A percentile compares a stretch with the other conserved stretches of the same genome.
Conservation (phyloP, 2,888 invertebrate genomes). For the Mimumesa dahlbomi region DNA sequence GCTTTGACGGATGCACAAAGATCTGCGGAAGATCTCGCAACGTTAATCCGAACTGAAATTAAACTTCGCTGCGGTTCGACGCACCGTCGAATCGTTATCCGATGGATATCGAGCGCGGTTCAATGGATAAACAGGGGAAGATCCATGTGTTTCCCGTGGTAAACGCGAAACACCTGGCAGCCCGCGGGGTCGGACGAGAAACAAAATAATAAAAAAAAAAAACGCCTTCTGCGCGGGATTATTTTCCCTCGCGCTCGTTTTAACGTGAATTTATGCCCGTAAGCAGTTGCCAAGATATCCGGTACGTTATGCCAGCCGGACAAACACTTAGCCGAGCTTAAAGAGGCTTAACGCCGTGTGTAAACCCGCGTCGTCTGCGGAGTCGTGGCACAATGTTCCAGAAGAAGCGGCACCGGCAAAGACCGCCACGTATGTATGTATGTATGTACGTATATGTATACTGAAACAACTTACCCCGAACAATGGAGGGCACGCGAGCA, state of each 20-base stretch:
- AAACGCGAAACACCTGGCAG: conserved; percentile 39
- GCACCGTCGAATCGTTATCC: not conserved
- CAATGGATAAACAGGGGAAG: conserved; percentile 12
- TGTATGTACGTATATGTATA: not conserved
- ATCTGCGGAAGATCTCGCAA: not conserved
- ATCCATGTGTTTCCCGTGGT: not conserved
- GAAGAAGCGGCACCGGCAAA: not conserved
- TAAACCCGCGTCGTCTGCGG: not conserved
- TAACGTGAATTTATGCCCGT: conserved; percentile 41
- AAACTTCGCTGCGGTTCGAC: conserved; percentile 6
- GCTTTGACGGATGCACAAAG: not conserved
- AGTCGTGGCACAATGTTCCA: not conserved
- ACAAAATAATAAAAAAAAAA: not conserved
- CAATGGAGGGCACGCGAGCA: conserved; percentile 22
- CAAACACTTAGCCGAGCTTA: conserved; percentile 54
- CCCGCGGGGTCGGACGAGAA: not conserved
- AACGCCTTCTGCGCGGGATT: conserved; percentile 25
- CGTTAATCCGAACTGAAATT: conserved; percentile 15
- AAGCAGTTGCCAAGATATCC: conserved; percentile 42
- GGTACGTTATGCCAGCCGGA: conserved; percentile 40
- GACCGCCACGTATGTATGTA: too few relatives aligned
- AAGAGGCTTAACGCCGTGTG: not conserved
- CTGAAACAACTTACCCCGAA: conserved; percentile 27
- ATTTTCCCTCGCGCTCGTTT: conserved; percentile 44
- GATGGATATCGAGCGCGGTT: not conserved